Conservation (phyloP, 2,888 invertebrate species). For the Lasioglossum zephyrum region DNA sequence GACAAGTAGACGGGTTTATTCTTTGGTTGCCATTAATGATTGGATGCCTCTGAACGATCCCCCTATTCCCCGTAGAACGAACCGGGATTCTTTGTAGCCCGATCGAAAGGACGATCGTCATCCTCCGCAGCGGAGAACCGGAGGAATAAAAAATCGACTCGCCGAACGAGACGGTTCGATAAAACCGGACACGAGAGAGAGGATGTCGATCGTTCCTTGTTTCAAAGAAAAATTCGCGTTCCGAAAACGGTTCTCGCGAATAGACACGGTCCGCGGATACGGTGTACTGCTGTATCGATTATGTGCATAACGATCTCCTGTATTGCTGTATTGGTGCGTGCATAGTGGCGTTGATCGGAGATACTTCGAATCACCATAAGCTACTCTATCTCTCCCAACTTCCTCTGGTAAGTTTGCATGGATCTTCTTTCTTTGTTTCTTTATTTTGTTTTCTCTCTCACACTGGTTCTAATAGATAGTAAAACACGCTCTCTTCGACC, state of each 20-base stretch:
- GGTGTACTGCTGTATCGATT: slow-evolving; percentile 52
- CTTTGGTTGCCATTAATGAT: slow-evolving; percentile 32
- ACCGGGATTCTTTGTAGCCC: slow-evolving; percentile 8
- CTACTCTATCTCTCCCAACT: slow-evolving; percentile 86
- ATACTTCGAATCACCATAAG: slow-evolving; percentile 86
- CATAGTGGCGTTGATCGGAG: slow-evolving; percentile 86
- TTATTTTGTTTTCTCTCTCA: background rate
- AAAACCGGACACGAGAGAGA: background rate
- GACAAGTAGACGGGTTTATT: slow-evolving; percentile 1
- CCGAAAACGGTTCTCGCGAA: slow-evolving; percentile 22
- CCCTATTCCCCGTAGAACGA: slow-evolving; percentile 36
- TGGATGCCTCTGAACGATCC: slow-evolving; percentile 70
- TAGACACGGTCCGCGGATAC: slow-evolving; percentile 39
- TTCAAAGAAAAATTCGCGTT: background rate
- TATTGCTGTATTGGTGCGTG: slow-evolving; percentile 78
- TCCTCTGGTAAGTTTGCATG: slow-evolving; percentile 86
- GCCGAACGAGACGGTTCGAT: background rate
- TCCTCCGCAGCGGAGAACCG: background rate
- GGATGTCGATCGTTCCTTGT: slow-evolving; percentile 38
- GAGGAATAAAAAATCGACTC: slow-evolving; percentile 7
- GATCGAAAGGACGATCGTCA: slow-evolving; percentile 1
- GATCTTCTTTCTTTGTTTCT: slow-evolving; percentile 36
- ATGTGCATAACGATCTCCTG: slow-evolving; percentile 74
- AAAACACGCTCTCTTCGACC: slow-evolving; percentile 25
- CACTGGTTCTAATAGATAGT: slow-evolving; percentile 14